A percentile compares a stretch with the other conserved stretches of the same genome.
Evolutionary conservation across 1,140 invertebrate genomes (phyloP).

Genomic region (Monomorium pharaonis): DNA sequence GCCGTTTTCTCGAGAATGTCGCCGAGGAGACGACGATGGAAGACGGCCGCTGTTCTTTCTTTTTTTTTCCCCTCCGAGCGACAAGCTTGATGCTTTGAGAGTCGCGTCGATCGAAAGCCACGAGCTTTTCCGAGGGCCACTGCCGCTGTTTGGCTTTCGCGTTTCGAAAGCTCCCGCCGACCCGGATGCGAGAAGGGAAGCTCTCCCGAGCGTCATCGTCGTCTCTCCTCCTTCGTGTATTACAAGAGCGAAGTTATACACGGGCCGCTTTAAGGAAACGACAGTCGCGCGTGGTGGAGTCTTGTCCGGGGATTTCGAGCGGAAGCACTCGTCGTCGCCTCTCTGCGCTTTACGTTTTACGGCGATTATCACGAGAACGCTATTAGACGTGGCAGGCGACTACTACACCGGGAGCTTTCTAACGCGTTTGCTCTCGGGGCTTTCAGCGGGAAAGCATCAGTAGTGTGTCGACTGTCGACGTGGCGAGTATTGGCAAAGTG

Average conservation of each 20-base stretch:
- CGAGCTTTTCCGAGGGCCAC: conserved; percentile 34
- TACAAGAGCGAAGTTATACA: conserved; percentile 17
- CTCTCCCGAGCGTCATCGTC: not conserved
- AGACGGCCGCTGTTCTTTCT: not conserved
- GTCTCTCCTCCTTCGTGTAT: not conserved
- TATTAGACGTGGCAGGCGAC: conserved; percentile 23
- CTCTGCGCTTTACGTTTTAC: conserved; percentile 35
- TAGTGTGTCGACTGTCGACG: conserved; percentile 15
- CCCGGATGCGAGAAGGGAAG: conserved; percentile 20
- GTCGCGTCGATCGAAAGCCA: conserved; percentile 37
- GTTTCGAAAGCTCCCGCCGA: conserved; percentile 1
- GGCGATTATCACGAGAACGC: conserved; percentile 59
- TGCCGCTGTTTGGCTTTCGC: conserved; percentile 49
- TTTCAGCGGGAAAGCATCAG: conserved; percentile 27
- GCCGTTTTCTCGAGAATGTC: conserved; percentile 46
- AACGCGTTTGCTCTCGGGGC: not conserved
- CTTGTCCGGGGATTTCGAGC: not conserved
- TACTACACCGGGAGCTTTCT: not conserved
- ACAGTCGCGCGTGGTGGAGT: not conserved
- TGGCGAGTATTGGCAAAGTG: conserved; percentile 27
- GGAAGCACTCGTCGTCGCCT: conserved; percentile 23
- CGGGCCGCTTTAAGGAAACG: conserved; percentile 32
- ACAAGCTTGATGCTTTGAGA: conserved; percentile 57
- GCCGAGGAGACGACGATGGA: not conserved
- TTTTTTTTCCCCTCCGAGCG: conserved; percentile 12